Evolutionary conservation across 2,888 invertebrate species (phyloP).

Genomic region (Poecilobothrus nobilitatus): DNA sequence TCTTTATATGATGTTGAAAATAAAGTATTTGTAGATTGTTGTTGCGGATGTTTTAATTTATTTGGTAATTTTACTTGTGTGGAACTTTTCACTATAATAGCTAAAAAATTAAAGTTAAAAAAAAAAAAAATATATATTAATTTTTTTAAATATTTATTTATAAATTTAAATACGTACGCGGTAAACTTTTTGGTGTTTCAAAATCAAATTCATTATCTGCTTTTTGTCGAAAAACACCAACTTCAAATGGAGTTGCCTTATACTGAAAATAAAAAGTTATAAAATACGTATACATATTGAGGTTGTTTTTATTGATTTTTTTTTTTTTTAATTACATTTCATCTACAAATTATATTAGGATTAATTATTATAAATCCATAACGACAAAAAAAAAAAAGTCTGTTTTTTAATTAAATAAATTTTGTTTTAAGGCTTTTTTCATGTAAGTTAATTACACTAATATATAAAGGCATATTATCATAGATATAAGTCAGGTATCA

Average conservation of each 20-base stretch:
- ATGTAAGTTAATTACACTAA: no score
- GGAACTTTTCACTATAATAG: not conserved
- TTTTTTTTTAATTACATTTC: no score
- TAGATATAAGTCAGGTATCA: no score
- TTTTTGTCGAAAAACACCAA: slow-evolving; percentile 38
- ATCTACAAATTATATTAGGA: no score
- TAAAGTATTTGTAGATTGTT: not conserved
- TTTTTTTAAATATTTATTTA: not conserved
- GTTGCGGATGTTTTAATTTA: not conserved
- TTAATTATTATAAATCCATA: no score
- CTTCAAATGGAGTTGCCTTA: slow-evolving; percentile 31
- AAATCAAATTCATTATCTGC: slow-evolving; percentile 34
- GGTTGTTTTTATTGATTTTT: no score
- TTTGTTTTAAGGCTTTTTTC: no score
- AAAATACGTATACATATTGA: not conserved
- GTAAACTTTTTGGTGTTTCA: slow-evolving; percentile 31
- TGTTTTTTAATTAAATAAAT: no score
- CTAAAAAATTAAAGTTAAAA: no score
- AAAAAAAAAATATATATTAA: not conserved
- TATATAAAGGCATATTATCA: no score
- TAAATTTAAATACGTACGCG: slow-evolving; percentile 28
- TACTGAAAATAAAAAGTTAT: slow-evolving; percentile 28
- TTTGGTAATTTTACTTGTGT: not conserved
- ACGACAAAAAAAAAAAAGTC: no score
- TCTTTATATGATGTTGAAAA: not conserved